phyloP scores from a whole-genome alignment of 92 coral and sea anemone genomes.

The Nematostella vectensis region DNA sequence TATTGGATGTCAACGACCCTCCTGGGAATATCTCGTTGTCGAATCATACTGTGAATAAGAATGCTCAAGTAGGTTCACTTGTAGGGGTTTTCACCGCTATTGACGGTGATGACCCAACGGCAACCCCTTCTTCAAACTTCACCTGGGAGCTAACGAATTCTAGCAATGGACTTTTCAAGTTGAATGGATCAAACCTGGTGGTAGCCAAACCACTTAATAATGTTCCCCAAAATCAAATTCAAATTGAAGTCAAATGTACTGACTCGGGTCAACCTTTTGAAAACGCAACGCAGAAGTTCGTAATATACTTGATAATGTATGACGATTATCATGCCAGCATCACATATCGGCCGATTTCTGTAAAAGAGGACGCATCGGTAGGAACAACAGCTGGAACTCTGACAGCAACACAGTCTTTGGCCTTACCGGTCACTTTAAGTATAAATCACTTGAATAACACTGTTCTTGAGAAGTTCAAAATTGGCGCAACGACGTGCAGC shows the following conservation, averaged over 20 bases:
- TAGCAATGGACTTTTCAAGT: constrained; percentile 40
- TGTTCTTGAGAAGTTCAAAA: constrained; percentile 41
- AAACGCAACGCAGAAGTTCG: too few species aligned
- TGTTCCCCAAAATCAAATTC: constrained; percentile 47
- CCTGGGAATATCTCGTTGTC: constrained; percentile 34
- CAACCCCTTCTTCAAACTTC: constrained; percentile 38
- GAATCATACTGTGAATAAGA: constrained; percentile 39
- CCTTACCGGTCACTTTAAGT: constrained; percentile 50
- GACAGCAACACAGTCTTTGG: constrained; percentile 60
- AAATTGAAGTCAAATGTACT: constrained; percentile 55
- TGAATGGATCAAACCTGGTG: constrained; percentile 33
- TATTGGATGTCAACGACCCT: constrained; percentile 45
- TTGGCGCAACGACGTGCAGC: constrained; percentile 21
- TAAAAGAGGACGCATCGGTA: constrained; percentile 43
- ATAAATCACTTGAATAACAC: constrained; percentile 44
- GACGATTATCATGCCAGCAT: too few species aligned
- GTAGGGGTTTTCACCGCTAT: constrained; percentile 44
- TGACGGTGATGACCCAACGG: constrained; percentile 47
- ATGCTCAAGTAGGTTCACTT: constrained; percentile 39
- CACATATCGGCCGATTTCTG: constrained; percentile 26
- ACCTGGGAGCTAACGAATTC: constrained; percentile 47
- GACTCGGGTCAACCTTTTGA: constrained; percentile 79
- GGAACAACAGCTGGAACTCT: constrained; percentile 57
- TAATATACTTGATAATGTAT: too few species aligned
- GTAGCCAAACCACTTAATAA: constrained; percentile 51